Evolutionary conservation across 92 coral and sea anemone genomes (phyloP), one percentile per base, ranked within the genome.

Genomic region (Plumapathes pennacea): DNA sequence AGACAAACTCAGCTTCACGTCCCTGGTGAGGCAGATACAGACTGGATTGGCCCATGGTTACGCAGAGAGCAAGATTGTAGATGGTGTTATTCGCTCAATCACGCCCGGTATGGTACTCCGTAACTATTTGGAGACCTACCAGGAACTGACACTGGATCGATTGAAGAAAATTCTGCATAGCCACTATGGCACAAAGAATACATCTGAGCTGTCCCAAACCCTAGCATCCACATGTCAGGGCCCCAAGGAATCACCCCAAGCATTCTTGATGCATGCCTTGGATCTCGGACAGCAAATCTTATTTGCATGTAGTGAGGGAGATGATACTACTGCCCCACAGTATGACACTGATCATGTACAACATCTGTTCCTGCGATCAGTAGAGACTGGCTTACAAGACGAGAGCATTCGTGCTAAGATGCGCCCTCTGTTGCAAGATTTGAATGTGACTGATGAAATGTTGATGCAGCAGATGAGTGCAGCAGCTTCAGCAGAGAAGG

Each of bases 311-410:
- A 10, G 38, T 40, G 71, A 73, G n/a, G 63, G 36, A 24, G 50
- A 36, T 21, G 70, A 70, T 34, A 70, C 59, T 60, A 54, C 50
- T 12, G 32, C 50, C 8, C 13, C 75, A 14, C 30, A 64, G 29
- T 74, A 75, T 52, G 77, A 69, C 43, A 38, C 74, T 12, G 77
- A 21, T 8, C 72, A 36, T 32, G 54, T 69, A 3, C 77, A 70
- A 31, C 60, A 64, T 6, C 45, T 85, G 38, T 67, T 79, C 17
- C 58, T 79, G 10, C 60, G 47, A 1, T 26, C 84, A 4, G 76
- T 85, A 4, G 88, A 85, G 43, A 80, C 94, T n/a, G 84, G 94
- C 15, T 12, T 63, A 19, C 78, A 49, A 29, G 64, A 69, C 41
- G 81, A 81, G 22, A 70, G 65, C 11, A 81, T 85, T 38, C 46